phyloP scores from a whole-genome alignment of 2,797 vertebrate species.

The Cuculus canorus region DNA sequence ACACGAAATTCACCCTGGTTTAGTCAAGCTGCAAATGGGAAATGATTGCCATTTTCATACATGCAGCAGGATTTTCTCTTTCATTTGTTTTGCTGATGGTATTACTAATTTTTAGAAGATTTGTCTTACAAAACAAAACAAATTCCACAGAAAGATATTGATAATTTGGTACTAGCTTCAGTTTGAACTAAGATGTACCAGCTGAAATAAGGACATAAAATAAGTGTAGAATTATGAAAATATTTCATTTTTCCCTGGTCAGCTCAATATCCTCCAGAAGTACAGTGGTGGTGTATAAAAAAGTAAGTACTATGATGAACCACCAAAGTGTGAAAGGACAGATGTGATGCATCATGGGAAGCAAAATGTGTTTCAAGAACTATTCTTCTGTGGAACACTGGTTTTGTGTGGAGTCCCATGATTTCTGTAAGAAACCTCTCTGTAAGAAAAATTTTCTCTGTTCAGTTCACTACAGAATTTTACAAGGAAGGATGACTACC shows the following conservation, averaged over 20 bases:
- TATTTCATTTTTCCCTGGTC: neutral
- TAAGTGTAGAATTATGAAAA: neutral
- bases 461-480: neutral
- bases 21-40: neutral
- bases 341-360: neutral
- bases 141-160: neutral
- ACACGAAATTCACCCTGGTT: neutral
- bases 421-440: neutral
- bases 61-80: neutral
- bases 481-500: neutral
- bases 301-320: neutral
- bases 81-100: neutral
- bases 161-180: neutral
- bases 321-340: neutral
- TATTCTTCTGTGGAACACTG: neutral
- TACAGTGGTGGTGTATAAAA: neutral
- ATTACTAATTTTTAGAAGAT: neutral
- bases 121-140: neutral
- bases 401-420: neutral
- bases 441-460: neutral
- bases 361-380: neutral
- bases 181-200: neutral
- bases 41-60: neutral
- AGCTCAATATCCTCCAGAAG: neutral
- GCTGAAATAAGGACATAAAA: neutral